Conservation (phyloP, 2,888 invertebrate species). For the Pachydiplax longipennis region DNA sequence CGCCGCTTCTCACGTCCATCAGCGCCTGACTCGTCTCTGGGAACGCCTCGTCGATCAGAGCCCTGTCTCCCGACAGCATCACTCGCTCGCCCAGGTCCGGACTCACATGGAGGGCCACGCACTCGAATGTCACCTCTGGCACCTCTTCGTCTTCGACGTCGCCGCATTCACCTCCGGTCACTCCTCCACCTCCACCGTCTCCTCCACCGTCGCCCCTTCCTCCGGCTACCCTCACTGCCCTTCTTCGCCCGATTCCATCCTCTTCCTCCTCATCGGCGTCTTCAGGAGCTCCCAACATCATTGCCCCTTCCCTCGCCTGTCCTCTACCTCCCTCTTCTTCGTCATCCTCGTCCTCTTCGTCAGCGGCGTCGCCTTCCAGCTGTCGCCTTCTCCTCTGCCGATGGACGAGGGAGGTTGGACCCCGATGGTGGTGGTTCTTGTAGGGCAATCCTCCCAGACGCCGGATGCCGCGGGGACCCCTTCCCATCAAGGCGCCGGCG, state of each 20-base stretch:
- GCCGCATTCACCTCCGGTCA: slow-evolving; percentile 45
- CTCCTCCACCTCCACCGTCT: slow-evolving; percentile 26
- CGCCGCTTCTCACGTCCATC: slow-evolving; percentile 79
- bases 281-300: slow-evolving; percentile 14
- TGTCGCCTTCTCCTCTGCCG: slow-evolving; percentile 14
- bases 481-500: slow-evolving; percentile 57
- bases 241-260: slow-evolving; percentile 52
- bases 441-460: slow-evolving; percentile 4
- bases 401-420: neutral
- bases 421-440: slow-evolving; percentile 15
- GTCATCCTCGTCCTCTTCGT: slow-evolving; percentile 13
- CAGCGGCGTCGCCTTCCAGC: slow-evolving; percentile 14
- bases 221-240: neutral
- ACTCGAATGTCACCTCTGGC: slow-evolving; percentile 68
- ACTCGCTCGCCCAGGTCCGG: slow-evolving; percentile 83
- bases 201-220: neutral
- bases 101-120: slow-evolving; percentile 80
- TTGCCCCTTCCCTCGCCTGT: neutral
- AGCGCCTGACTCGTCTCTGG: slow-evolving; percentile 70
- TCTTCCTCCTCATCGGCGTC: slow-evolving; percentile 57
- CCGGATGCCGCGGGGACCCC: slow-evolving; percentile 53
- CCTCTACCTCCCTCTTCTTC: neutral
- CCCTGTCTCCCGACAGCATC: slow-evolving; percentile 81
- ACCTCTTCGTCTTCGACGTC: slow-evolving; percentile 49
- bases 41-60: slow-evolving; percentile 74